Evolutionary conservation across 2,113 vertebrate genomes (phyloP).

Genomic region (Semicossyphus pulcher): DNA sequence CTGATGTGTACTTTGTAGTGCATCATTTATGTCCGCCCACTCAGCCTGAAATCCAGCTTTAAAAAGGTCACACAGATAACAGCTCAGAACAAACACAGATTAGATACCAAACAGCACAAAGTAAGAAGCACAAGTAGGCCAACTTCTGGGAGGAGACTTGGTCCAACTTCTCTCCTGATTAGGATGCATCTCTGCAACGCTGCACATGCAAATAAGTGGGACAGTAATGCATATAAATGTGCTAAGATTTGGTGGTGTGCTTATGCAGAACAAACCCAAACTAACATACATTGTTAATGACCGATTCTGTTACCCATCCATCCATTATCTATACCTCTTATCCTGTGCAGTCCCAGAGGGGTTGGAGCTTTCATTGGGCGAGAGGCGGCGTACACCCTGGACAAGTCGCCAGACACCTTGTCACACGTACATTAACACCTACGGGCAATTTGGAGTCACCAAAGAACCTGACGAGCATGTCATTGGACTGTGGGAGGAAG

Average conservation of each 20-base stretch:
- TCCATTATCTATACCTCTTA: too few species aligned
- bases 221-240: neutral
- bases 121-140: neutral
- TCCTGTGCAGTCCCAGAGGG: too few species aligned
- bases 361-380: too few species aligned
- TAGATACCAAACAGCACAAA: neutral
- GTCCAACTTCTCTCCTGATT: neutral
- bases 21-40: conserved; percentile 43
- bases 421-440: too few species aligned
- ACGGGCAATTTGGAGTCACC: too few species aligned
- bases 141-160: neutral
- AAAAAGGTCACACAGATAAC: conserved; percentile 50
- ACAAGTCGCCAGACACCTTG: too few species aligned
- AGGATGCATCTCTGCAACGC: neutral
- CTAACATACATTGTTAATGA: neutral
- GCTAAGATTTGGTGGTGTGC: neutral
- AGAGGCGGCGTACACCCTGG: too few species aligned
- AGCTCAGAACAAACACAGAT: conserved; percentile 4
- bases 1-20: conserved; percentile 30
- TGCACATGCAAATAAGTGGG: neutral
- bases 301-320: neutral
- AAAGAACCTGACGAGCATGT: too few species aligned
- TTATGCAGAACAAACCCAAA: conserved; percentile 1
- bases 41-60: conserved; percentile 5
- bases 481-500: too few species aligned